A percentile compares a stretch with the other conserved stretches of the same genome.
Evolutionary conservation across 2,113 vertebrate species (phyloP).

Genomic region (Colossoma macropomum): DNA sequence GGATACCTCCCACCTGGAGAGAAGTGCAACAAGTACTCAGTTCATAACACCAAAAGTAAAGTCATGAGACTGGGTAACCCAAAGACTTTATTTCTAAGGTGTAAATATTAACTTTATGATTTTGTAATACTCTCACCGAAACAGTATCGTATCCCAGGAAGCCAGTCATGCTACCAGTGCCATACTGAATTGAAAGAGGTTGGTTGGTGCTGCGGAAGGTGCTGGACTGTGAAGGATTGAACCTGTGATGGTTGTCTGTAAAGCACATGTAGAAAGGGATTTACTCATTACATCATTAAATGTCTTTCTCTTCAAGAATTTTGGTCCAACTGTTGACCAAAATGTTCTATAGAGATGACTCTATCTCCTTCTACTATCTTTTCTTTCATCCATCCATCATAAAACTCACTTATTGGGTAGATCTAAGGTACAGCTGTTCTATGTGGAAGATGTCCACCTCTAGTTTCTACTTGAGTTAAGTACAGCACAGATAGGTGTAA

Average conservation of each 20-base stretch:
- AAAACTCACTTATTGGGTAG: neutral
- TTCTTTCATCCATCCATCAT: neutral
- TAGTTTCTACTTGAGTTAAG: neutral
- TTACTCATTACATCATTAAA: neutral
- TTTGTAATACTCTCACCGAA: constrained; percentile 54
- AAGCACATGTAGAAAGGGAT: neutral
- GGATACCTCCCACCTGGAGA: constrained; percentile 57
- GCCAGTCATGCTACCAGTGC: constrained; percentile 67
- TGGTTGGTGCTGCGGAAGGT: constrained; percentile 53
- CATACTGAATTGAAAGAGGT: constrained; percentile 49
- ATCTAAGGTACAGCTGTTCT: too few species aligned
- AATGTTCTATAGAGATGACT: too few species aligned
- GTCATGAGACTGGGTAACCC: neutral
- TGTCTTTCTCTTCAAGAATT: neutral
- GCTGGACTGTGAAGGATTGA: constrained; percentile 57
- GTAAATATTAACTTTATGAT: neutral
- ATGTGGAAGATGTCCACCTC: neutral
- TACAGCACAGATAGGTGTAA: neutral
- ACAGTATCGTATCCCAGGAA: constrained; percentile 66
- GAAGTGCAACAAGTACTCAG: neutral
- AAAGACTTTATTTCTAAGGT: neutral
- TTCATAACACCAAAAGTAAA: neutral
- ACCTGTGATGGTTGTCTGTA: constrained; percentile 63
- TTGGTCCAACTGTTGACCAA: neutral
- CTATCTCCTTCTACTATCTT: neutral